Evolutionary conservation across 2,797 vertebrate species (phyloP).

Genomic region (Falco naumanni): DNA sequence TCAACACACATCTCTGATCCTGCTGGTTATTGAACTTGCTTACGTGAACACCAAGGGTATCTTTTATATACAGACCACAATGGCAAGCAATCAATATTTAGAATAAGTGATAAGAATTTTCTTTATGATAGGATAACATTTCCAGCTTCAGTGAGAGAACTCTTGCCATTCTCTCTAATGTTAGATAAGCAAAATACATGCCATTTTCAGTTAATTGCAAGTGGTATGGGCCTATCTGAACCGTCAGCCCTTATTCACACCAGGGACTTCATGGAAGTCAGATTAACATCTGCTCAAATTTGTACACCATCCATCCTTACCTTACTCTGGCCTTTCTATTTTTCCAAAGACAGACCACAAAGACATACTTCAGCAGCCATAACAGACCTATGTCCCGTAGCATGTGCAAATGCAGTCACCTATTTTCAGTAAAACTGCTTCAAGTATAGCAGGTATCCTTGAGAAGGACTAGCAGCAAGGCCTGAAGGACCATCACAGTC

Average conservation of each 20-base stretch:
- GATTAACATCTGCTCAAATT: not conserved
- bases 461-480: not conserved
- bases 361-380: not conserved
- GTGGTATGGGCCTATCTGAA: not conserved
- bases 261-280: not conserved
- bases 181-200: not conserved
- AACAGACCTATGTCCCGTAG: not conserved
- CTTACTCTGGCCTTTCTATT: not conserved
- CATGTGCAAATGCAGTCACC: not conserved
- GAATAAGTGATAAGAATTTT: not conserved
- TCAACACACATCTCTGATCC: not conserved
- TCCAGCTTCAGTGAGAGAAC: not conserved
- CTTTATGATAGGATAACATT: not conserved
- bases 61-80: not conserved
- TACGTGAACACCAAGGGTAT: not conserved
- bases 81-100: not conserved
- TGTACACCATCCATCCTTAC: not conserved
- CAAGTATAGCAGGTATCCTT: not conserved
- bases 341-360: not conserved
- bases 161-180: not conserved
- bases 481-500: not conserved
- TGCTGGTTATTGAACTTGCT: not conserved
- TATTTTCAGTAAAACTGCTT: not conserved
- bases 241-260: not conserved
- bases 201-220: not conserved